Evolutionary conservation across 2,888 invertebrate genomes (phyloP).

Genomic region (Sphecodes monilicornis): DNA sequence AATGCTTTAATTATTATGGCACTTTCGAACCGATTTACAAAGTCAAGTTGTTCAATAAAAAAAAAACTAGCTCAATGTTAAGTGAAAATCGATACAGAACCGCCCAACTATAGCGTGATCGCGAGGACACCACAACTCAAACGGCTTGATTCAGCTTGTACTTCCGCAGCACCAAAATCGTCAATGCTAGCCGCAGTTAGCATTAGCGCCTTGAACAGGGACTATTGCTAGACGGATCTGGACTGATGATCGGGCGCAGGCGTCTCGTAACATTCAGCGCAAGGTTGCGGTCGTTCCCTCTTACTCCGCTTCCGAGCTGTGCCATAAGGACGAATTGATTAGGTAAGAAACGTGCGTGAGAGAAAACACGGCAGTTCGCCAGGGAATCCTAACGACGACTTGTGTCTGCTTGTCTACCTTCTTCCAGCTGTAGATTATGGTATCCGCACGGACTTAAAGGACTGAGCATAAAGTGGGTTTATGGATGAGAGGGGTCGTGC

Average conservation of each 20-base stretch:
- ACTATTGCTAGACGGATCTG: background rate
- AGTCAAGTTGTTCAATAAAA: too few relatives aligned
- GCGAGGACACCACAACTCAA: too few relatives aligned
- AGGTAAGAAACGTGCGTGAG: conserved; percentile 45
- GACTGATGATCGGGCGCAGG: conserved; percentile 37
- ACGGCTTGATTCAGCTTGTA: background rate
- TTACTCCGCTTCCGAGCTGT: conserved; percentile 43
- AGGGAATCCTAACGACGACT: conserved; percentile 5
- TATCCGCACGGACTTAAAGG: too few relatives aligned
- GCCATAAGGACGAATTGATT: conserved; percentile 49
- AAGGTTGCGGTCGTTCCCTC: conserved; percentile 46
- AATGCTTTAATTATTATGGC: too few relatives aligned
- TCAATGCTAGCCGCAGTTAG: background rate
- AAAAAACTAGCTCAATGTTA: too few relatives aligned
- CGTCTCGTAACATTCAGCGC: conserved; percentile 47
- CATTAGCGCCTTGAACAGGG: background rate
- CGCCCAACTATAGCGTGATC: too few relatives aligned
- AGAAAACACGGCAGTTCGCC: conserved; percentile 32
- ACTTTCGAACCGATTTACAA: too few relatives aligned
- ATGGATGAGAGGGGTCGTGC: too few relatives aligned
- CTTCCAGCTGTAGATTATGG: conserved; percentile 2
- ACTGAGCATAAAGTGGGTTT: too few relatives aligned
- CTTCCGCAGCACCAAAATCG: background rate
- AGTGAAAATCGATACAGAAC: too few relatives aligned
- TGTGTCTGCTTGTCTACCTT: background rate